Evolutionary conservation across 2,888 invertebrate species (phyloP).

Genomic region (Buathra laborator): DNA sequence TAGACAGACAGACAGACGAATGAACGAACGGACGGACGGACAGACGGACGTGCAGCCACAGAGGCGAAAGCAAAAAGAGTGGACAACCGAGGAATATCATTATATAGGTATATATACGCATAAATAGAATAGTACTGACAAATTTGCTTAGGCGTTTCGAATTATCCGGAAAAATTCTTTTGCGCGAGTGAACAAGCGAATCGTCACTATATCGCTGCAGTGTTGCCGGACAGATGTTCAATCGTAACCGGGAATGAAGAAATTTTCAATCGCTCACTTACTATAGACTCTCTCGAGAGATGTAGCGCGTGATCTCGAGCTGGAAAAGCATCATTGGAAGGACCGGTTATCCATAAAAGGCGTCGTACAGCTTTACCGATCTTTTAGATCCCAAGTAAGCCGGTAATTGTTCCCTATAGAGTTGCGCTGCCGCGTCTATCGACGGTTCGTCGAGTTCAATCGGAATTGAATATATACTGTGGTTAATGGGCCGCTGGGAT

Average conservation of each 20-base stretch:
- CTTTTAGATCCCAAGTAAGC: slow-evolving; percentile 63
- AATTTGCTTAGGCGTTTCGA: slow-evolving; percentile 16
- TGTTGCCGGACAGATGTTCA: slow-evolving; percentile 68
- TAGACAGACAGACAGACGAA: slow-evolving; percentile 5
- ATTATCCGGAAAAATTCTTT: slow-evolving; percentile 45
- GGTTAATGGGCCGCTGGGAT: background rate
- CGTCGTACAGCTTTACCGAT: background rate
- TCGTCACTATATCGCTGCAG: slow-evolving; percentile 41
- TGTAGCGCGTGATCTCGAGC: slow-evolving; percentile 6
- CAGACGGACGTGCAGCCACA: background rate
- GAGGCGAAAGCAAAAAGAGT: background rate
- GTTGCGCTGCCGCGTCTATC: slow-evolving; percentile 9
- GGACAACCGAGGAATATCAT: background rate
- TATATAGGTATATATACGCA: background rate
- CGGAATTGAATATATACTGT: slow-evolving; percentile 18
- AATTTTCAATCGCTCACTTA: slow-evolving; percentile 31
- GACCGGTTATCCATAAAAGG: slow-evolving; percentile 27
- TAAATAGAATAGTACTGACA: background rate
- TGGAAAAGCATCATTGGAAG: slow-evolving; percentile 15
- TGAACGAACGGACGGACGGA: background rate
- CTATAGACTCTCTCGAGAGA: background rate
- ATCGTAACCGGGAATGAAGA: slow-evolving; percentile 46
- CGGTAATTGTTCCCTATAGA: slow-evolving; percentile 66
- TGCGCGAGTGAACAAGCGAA: slow-evolving; percentile 32
- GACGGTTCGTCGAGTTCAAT: slow-evolving; percentile 27